Base-by-base conservation (phyloP, 2,797 vertebrate species). In the Characodon lateralis region DNA sequence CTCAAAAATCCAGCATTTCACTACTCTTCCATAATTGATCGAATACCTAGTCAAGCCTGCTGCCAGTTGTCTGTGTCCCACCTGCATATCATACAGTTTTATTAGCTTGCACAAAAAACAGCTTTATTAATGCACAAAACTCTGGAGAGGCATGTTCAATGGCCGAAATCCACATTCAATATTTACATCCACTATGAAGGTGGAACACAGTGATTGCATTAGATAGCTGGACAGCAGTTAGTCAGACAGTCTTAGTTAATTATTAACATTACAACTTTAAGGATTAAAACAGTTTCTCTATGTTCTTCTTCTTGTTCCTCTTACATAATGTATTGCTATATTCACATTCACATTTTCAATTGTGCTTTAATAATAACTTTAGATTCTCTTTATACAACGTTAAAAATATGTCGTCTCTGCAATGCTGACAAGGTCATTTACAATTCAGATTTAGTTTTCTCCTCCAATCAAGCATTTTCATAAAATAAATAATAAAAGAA, bases 291-390 rank as follows among this genome's bases (percentile, higher is more conserved):
- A 24, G 66, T 83, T 31, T 70, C 68, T 53, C 61, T 13, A 2
- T 53, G 53, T 86, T 76, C 10, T 81, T 85, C 82, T 50, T 89
- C 83, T 84, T 71, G 56, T 81, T 86, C 82, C 83, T 83, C 80
- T 82, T 84, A 78, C 77, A 88, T 88, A 81, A 85, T 82, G 78
- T 90, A 92, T 94, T 92, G 89, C 88, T 77, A 84, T 85, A 74
- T 89, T 89, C 82, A 91, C 86, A 91, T 91, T 94, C 85, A 92
- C 86, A 90, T 89, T 91, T 87, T 73, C 77, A 72, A 81, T 94
- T 95, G 93, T 94, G 94, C 94, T 94, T 94, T 88, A 86, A 87
- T 71, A 87, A 77, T 89, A 89, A 87, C 43, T 88, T 86, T 87
- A 85, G 81, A 89, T 79, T 88, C 77, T 82, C 76, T 90, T 84